Base-by-base conservation (phyloP, 37 sponge, comb jelly and placozoan genomes). In the Crambe crambe region DNA sequence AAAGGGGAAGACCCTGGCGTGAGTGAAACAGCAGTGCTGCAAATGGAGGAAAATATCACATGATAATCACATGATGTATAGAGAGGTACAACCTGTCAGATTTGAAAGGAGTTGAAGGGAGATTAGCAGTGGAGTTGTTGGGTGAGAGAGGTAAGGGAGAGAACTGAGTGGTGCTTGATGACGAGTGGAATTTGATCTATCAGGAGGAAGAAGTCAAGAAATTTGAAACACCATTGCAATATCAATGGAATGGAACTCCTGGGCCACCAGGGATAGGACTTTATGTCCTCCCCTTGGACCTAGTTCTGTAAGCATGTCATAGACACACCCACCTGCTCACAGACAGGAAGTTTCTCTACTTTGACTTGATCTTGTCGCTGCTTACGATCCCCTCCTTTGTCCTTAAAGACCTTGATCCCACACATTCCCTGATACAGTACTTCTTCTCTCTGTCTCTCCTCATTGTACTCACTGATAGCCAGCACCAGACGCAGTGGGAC, bases 361-460 rank as follows among this genome's bases (percentile, higher is more conserved):
- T 78, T 82, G 67, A 67, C 84, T 43, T 81, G 67, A 44, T 91
- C 92, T 64, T 81, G 73, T 42, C 80, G 83, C 35, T 91, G 87
- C 60, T 91, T 91, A 0, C 92, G 38, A 30, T 91, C 92, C 0
- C 83, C 92, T 37, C 92, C 92, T 57, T 91, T 91, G 38, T 91
- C 92, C 81, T 91, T 67, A 12, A 83, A 76, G 23, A 84, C 85
- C 47, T 73, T 81, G 74, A 72, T 43, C 26, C 27, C 36, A 59
- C 82, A 81, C 1, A 22, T 70, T 1, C 51, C n/a, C 35, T 37
- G 62, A 34, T 78, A 62, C 3, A 76, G 4, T 40, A 3, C 47
- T 4, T 42, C n/a, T 25, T 36, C 63, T 2, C 32, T 2, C 2
- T 31, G 1, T 2, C 20, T 38, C 25, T 38, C 54, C 0, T 42